A percentile compares a stretch with the other conserved stretches of the same genome.
Conservation (phyloP, 2,888 invertebrate species). For the Pristionchus japonicus region DNA sequence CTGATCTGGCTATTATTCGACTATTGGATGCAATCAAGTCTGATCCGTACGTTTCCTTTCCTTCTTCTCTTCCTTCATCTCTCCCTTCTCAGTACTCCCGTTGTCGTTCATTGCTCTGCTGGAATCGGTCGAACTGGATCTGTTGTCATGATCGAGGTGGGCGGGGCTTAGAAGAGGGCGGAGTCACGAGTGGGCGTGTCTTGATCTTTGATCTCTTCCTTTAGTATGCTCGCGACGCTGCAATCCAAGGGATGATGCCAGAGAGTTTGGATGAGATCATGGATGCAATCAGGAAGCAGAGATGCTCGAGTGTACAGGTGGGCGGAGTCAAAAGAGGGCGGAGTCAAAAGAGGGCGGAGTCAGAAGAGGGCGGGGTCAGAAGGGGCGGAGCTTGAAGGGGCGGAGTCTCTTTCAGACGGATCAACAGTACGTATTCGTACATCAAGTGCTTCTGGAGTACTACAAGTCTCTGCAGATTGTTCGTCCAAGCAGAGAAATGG, state of each 20-base stretch:
- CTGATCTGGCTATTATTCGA: conserved; percentile 13
- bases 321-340: conserved; percentile 2
- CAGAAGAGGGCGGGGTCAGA: conserved; percentile 22
- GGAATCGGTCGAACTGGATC: conserved; percentile 42
- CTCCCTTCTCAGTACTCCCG: conserved; percentile 19
- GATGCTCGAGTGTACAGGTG: conserved; percentile 43
- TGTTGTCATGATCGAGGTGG: conserved; percentile 44
- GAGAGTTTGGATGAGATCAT: neutral
- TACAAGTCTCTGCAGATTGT: conserved; percentile 4
- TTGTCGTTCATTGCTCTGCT: conserved; percentile 39
- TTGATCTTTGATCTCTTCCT: neutral
- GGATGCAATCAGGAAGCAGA: conserved; percentile 29
- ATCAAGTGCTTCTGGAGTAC: conserved; percentile 42
- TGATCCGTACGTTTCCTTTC: neutral
- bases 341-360: neutral
- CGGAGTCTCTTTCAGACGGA: conserved; percentile 29
- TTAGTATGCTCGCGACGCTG: conserved; percentile 41
- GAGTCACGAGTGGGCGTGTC: neutral
- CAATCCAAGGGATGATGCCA: conserved; percentile 5
- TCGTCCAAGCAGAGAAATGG: conserved; percentile 32
- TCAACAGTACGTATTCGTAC: conserved; percentile 31
- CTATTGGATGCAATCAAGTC: conserved; percentile 17
- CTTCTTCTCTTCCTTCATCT: neutral
- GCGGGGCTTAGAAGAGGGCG: neutral
- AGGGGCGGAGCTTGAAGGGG: neutral